phyloP scores from a whole-genome alignment of 1,140 invertebrate species.

The Ptiloglossa arizonensis region DNA sequence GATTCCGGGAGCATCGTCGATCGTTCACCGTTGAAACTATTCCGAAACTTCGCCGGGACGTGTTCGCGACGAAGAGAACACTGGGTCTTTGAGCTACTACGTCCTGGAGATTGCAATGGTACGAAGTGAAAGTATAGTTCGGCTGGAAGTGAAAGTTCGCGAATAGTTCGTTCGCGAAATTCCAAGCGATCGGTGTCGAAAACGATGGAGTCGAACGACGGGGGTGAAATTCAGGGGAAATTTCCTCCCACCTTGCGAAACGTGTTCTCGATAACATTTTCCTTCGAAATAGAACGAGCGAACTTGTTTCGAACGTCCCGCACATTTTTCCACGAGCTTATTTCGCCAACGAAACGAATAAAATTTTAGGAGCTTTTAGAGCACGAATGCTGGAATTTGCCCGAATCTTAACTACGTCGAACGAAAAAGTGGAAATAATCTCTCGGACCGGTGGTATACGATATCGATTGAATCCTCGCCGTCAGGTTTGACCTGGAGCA shows the following conservation, averaged over 20 bases:
- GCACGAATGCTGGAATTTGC: too few relatives aligned
- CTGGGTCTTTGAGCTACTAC: not conserved
- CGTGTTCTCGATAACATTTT: too few relatives aligned
- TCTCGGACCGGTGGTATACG: too few relatives aligned
- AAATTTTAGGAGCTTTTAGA: too few relatives aligned
- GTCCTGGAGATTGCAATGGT: slow-evolving; percentile 1
- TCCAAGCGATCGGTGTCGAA: not conserved
- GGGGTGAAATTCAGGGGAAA: not conserved
- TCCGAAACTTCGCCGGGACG: slow-evolving; percentile 20
- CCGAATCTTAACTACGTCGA: too few relatives aligned
- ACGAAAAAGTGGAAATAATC: too few relatives aligned
- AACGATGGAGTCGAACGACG: not conserved
- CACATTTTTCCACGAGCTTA: too few relatives aligned
- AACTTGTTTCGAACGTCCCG: not conserved
- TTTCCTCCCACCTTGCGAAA: too few relatives aligned
- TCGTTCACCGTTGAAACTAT: slow-evolving; percentile 2
- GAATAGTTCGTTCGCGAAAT: not conserved
- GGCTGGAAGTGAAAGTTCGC: slow-evolving; percentile 2
- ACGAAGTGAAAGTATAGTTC: slow-evolving; percentile 25
- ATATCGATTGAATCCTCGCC: too few relatives aligned
- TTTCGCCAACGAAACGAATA: too few relatives aligned
- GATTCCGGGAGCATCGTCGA: not conserved
- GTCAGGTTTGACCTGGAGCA: too few relatives aligned
- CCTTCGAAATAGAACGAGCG: too few relatives aligned
- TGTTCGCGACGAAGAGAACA: slow-evolving; percentile 22